Evolutionary conservation across 2,888 invertebrate genomes (phyloP).

Genomic region (Dolichomitus sp.): DNA sequence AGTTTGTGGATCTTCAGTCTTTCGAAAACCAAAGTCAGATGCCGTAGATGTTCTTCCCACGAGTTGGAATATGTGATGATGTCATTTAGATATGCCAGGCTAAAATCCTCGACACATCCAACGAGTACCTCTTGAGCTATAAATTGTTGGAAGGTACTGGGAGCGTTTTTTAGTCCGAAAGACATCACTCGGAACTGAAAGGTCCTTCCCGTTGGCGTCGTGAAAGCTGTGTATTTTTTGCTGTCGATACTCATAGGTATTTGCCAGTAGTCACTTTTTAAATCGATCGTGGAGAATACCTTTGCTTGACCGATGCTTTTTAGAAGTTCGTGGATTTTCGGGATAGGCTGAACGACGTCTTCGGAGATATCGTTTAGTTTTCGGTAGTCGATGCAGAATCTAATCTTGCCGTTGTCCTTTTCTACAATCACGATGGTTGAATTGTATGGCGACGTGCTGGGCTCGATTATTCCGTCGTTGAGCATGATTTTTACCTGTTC

Average conservation of each 20-base stretch:
- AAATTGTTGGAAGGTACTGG: constrained; percentile 75
- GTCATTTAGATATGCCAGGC: constrained; percentile 43
- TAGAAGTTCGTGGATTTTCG: constrained; percentile 68
- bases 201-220: constrained; percentile 72
- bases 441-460: background rate
- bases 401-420: constrained; percentile 37
- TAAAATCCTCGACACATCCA: constrained; percentile 65
- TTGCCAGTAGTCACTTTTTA: constrained; percentile 79
- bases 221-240: constrained; percentile 73
- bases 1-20: too few relatives aligned
- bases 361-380: constrained; percentile 69
- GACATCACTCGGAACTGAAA: constrained; percentile 77
- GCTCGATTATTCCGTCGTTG: constrained; percentile 19
- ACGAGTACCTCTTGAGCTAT: constrained; percentile 71
- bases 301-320: constrained; percentile 71
- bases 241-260: constrained; percentile 71
- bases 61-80: too few relatives aligned
- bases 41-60: too few relatives aligned
- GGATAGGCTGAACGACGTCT: constrained; percentile 67
- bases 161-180: constrained; percentile 75
- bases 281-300: constrained; percentile 76
- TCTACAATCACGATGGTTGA: constrained; percentile 10
- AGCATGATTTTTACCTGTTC: constrained; percentile 11
- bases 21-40: too few relatives aligned
- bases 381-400: constrained; percentile 70